These are phyloP conservation scores for Melanerpes aurifrons DNA, from an alignment of 2,113 vertebrate species.

Conservation along the genomic window DNA sequence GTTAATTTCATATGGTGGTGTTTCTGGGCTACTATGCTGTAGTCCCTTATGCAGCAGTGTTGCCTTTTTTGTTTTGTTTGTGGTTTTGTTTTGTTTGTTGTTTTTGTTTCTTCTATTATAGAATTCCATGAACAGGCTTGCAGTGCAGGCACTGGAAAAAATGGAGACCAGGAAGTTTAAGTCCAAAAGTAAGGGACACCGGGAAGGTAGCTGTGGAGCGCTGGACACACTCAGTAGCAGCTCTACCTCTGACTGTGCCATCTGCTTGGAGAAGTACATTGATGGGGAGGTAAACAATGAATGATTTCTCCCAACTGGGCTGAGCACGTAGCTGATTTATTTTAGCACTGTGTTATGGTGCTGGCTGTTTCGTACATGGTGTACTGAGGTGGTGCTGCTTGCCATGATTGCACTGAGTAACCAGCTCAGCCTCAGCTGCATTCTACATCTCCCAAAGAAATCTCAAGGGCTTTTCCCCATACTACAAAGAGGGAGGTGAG, in stretches of 20 bases:
- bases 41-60: not conserved
- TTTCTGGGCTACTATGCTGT: not conserved
- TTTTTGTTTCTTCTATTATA: conserved; percentile 52
- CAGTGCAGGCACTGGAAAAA: conserved; percentile 96
- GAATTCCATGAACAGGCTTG: conserved; percentile 98
- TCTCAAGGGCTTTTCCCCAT: not conserved
- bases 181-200: conserved; percentile 89
- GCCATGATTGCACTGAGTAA: not conserved
- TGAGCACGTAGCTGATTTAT: not conserved
- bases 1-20: not conserved
- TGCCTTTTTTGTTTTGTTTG: not conserved
- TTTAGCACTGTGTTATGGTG: accelerated
- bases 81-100: not conserved
- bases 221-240: conserved; percentile 96
- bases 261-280: conserved; percentile 98
- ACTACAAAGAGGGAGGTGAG: not conserved
- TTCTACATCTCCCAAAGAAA: not conserved
- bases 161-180: conserved; percentile 99
- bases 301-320: not conserved
- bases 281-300: conserved; percentile 90
- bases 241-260: conserved; percentile 98
- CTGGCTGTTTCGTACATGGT: not conserved
- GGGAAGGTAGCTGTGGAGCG: conserved; percentile 88
- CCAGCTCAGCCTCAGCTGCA: not conserved
- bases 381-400: not conserved